Evolutionary conservation across 2,113 vertebrate species (phyloP).

Genomic region (Pseudorhombus dupliciocellatus): DNA sequence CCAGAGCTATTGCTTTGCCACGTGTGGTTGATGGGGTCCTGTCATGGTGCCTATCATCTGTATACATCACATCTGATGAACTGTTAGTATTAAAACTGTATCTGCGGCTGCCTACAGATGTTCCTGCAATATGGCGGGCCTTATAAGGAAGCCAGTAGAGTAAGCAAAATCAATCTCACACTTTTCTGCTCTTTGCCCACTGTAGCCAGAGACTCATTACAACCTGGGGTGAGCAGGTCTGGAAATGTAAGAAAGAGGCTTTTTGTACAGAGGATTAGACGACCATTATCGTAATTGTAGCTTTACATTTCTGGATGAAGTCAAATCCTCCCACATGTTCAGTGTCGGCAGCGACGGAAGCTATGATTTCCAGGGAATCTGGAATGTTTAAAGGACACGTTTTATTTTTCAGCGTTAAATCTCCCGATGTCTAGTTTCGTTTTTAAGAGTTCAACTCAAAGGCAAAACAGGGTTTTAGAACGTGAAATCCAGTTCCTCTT

Average conservation of each 20-base stretch:
- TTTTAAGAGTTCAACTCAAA: not conserved
- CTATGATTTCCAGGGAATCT: not conserved
- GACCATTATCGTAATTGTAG: constrained; percentile 3
- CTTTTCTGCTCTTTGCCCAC: constrained; percentile 9
- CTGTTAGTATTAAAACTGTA: not conserved
- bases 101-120: not conserved
- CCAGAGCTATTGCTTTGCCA: not conserved
- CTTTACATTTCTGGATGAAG: not conserved
- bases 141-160: not conserved
- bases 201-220: constrained; percentile 14
- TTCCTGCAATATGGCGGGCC: not conserved
- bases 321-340: constrained; percentile 1
- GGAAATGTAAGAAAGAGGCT: not conserved
- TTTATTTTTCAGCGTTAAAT: not conserved
- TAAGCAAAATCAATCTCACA: constrained; percentile 6
- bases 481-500: not conserved
- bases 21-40: not conserved
- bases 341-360: not conserved
- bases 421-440: not conserved
- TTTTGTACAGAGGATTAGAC: not conserved
- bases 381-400: not conserved
- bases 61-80: not conserved
- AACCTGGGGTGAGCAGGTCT: constrained; percentile 11
- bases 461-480: not conserved
- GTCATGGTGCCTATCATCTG: not conserved